Base-by-base conservation (phyloP, 2,888 invertebrate species). In the Drosophila mimica region DNA sequence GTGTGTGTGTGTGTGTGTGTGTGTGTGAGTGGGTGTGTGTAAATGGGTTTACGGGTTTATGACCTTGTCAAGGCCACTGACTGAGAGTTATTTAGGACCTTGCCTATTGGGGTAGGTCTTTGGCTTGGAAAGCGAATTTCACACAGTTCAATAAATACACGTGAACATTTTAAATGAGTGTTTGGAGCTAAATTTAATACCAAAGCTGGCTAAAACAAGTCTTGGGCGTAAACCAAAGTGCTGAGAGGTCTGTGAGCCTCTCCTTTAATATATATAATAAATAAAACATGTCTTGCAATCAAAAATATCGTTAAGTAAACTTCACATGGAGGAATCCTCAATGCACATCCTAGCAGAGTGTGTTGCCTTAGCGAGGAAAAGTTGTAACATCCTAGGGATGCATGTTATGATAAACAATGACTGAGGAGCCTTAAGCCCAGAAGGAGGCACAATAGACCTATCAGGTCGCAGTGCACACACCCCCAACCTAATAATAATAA, bases 11-110 rank as follows among this genome's bases (percentile, higher is more conserved):
- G 13, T 28, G 43, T 17, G 20, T 17, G 36, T 33, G n/a, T 2
- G 25, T 25, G 25, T 25, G 25, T 51, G 38, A 28, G 64, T 57
- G 25, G 28, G 20, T 34, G 36, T 20, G 54, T 49, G 11, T 20
- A 59, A 62, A 59, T 57, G 59, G 62, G 68, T 38, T 58, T 28
- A 34, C 31, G 59, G 38, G 54, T 36, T 54, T 72, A 52, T 81
- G 82, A 87, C 89, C 84, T 87, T 84, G 72, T 56, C 76, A 73
- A 76, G 70, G 70, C 64, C 73, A 68, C 65, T 71, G 70, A 67
- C 57, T 58, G 34, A 54, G 43, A 56, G 46, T 49, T 68, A 31
- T 52, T 61, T 64, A 49, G 40, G 40, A 28, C 20, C 58, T 15
- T 8, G 33, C n/a, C 51, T n/a, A 62, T 88, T 83, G 79, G 66